phyloP scores from a whole-genome alignment of 1,140 invertebrate genomes.

The Zaprionus vittiger region DNA sequence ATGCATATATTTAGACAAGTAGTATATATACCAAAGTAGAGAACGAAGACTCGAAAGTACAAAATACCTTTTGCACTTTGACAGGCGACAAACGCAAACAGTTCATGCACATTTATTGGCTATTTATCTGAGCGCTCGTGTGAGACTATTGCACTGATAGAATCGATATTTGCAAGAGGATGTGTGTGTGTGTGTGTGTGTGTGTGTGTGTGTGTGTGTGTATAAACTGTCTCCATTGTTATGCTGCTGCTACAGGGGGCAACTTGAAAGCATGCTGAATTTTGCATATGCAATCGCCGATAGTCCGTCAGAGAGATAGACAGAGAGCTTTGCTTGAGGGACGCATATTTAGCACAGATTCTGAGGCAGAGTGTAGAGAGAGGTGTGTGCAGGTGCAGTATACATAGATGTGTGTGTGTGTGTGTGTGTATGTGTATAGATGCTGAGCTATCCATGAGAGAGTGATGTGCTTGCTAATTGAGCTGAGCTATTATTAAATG shows the following conservation, averaged over 20 bases:
- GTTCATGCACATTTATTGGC: conserved; percentile 71
- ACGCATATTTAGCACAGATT: conserved; percentile 32
- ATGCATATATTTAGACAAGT: conserved; percentile 60
- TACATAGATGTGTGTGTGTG: not conserved
- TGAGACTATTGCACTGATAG: conserved; percentile 12
- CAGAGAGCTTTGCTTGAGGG: conserved; percentile 11
- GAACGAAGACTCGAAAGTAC: conserved; percentile 12
- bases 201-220: conserved; percentile 14
- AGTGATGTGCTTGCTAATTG: conserved; percentile 25
- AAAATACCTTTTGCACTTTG: conserved; percentile 51
- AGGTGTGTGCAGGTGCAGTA: not conserved
- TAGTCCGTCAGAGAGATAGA: conserved; percentile 6
- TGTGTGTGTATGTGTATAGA: not conserved
- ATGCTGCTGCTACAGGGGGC: conserved; percentile 2
- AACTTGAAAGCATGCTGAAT: conserved; percentile 31
- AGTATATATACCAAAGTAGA: conserved; percentile 24
- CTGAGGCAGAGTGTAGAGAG: not conserved
- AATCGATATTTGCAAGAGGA: not conserved
- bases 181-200: conserved; percentile 9
- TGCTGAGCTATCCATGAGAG: not conserved
- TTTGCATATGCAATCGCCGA: conserved; percentile 43
- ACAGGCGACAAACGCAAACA: conserved; percentile 36
- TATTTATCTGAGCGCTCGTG: conserved; percentile 67
- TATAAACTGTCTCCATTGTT: conserved; percentile 23
- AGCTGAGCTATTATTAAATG: conserved; percentile 10